phyloP scores from a whole-genome alignment of 2,113 vertebrate genomes.

The Anguilla japonica region DNA sequence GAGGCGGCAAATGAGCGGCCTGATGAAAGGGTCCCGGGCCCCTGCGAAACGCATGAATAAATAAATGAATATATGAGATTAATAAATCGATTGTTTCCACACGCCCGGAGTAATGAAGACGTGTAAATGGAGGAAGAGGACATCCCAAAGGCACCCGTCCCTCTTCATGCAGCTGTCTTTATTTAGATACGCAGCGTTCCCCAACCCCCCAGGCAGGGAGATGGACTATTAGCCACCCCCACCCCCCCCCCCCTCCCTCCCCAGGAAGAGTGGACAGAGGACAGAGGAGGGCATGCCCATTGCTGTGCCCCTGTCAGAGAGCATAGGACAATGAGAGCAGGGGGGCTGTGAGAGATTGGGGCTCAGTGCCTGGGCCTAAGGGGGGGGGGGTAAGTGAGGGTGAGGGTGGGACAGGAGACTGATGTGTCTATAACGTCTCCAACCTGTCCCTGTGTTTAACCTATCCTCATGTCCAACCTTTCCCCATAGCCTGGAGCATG shows the following conservation, averaged over 20 bases:
- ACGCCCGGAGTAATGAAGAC: neutral
- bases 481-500: conserved; percentile 77
- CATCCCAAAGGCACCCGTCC: neutral
- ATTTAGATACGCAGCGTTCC: neutral
- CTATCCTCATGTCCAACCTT: too few relatives aligned
- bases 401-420: conserved; percentile 50
- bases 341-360: conserved; percentile 59
- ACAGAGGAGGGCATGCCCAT: neutral
- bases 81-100: neutral
- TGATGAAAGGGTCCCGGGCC: neutral
- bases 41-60: neutral
- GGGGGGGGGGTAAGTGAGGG: conserved; percentile 29
- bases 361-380: conserved; percentile 58
- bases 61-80: conserved; percentile 4
- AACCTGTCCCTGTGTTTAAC: too few relatives aligned
- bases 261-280: neutral
- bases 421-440: conserved; percentile 61
- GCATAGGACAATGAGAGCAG: conserved; percentile 50
- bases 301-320: conserved; percentile 49
- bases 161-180: neutral
- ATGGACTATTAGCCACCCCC: conserved; percentile 1
- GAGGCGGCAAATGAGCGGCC: neutral
- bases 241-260: neutral
- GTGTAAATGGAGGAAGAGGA: neutral
- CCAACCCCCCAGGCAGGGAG: neutral